Evolutionary conservation across 2,888 invertebrate species (phyloP), one percentile per base, ranked within the genome.

Genomic region (Epiperipatus broadwayi): DNA sequence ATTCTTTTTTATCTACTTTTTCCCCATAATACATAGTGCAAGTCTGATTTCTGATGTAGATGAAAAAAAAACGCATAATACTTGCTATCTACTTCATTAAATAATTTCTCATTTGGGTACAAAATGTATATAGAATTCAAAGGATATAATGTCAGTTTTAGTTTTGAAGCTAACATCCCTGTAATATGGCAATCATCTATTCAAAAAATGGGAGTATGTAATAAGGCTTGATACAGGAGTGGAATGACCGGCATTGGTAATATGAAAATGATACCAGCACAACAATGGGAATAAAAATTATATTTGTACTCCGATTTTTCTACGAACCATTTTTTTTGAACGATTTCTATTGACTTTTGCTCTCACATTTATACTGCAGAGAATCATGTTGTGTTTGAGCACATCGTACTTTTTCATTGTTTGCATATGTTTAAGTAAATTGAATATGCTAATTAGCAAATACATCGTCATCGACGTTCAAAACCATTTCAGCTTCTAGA

Each of bases 221-320:
- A 15, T 5, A 31, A 38, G 16, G 41, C 41, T 3, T 32, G 18
- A 14, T 16, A 31, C 25, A 41, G 18, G 8, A 22, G 7, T 3
- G 21, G 31, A 10, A 19, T 32, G 14, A 37, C 15, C 2, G 12
- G 5, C 7, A 37, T 19, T 10, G 15, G 37, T 31, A 41, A 37
- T 14, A 79, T 62, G 48, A 84, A 84, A 49, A 79, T 67, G 81
- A 81, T 83, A 1, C 83, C 83, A 4, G 80, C 80, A 5, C 80
- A 58, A 54, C 78, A 83, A 14, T 70, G 58, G 0, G 81, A 80
- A 56, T 81, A 84, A 1, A 54, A 49, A 15, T 65, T 58, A 10
- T 56, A 54, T 1, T 60, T 43, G 52, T 71, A 83, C 54, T 81
- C 81, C 5, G 68, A 57, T 40, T 56, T 52, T 0, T 72, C 70